Evolutionary conservation across 2,797 vertebrate species (phyloP).

Genomic region (Diplodus sargus): DNA sequence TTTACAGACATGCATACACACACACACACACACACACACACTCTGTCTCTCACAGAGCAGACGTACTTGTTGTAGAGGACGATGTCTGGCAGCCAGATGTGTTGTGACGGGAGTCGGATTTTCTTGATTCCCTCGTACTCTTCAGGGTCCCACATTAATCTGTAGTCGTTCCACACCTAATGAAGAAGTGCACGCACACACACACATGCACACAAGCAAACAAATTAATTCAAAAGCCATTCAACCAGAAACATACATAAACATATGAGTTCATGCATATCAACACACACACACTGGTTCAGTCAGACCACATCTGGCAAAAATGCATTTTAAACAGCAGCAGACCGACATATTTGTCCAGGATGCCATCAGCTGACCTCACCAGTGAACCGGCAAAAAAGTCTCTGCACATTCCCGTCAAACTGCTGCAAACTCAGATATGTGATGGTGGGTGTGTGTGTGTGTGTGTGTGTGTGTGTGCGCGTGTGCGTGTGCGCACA

Average conservation of each 20-base stretch:
- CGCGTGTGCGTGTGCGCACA: not conserved
- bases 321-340: conserved; percentile 21
- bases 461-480: not conserved
- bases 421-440: conserved; percentile 16
- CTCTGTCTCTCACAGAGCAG: not conserved
- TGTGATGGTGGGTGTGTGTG: not conserved
- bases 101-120: conserved; percentile 86
- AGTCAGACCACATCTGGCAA: conserved; percentile 11
- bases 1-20: conserved; percentile 23
- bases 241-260: conserved; percentile 27
- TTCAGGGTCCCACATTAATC: conserved; percentile 88
- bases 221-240: conserved; percentile 12
- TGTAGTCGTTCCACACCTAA: conserved; percentile 88
- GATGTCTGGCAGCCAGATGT: conserved; percentile 89
- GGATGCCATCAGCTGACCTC: not conserved
- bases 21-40: conserved; percentile 23
- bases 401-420: conserved; percentile 24
- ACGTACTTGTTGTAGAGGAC: conserved; percentile 89
- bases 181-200: not conserved
- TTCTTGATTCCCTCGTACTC: conserved; percentile 88
- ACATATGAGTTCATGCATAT: conserved; percentile 9
- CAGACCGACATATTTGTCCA: not conserved
- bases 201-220: conserved; percentile 8
- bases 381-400: conserved; percentile 8
- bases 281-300: conserved; percentile 12